phyloP scores from a whole-genome alignment of 2,113 vertebrate species.

The Eulemur macaco region DNA sequence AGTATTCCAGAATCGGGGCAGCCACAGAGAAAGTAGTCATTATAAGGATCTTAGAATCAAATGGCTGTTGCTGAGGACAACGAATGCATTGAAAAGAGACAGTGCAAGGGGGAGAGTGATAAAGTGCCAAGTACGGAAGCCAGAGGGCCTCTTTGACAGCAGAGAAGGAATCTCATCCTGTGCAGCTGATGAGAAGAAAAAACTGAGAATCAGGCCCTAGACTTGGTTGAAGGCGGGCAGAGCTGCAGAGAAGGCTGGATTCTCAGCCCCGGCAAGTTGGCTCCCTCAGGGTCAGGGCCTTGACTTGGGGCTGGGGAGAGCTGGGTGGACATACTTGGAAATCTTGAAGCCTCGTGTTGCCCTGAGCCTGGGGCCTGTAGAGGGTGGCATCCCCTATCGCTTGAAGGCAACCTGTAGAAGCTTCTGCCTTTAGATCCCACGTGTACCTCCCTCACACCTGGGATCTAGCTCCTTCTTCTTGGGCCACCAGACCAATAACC shows the following conservation, averaged over 20 bases:
- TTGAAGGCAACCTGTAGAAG: not conserved
- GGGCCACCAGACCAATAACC: not conserved
- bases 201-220: fast-evolving
- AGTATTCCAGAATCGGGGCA: not conserved
- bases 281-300: not conserved
- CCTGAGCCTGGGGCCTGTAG: not conserved
- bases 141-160: not conserved
- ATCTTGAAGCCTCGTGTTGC: not conserved
- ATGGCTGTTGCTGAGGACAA: not conserved
- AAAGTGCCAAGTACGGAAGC: not conserved
- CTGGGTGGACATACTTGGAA: not conserved
- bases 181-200: not conserved
- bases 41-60: not conserved
- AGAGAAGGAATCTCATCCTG: not conserved
- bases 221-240: not conserved
- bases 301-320: not conserved
- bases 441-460: not conserved
- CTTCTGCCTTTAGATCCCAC: not conserved
- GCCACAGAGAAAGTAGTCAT: not conserved
- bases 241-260: not conserved
- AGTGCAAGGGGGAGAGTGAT: not conserved
- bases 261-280: not conserved
- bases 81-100: not conserved
- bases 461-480: not conserved
- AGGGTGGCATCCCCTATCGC: too few relatives aligned